phyloP scores from a whole-genome alignment of 2,797 vertebrate species.

The Tolypeutes matacus region DNA sequence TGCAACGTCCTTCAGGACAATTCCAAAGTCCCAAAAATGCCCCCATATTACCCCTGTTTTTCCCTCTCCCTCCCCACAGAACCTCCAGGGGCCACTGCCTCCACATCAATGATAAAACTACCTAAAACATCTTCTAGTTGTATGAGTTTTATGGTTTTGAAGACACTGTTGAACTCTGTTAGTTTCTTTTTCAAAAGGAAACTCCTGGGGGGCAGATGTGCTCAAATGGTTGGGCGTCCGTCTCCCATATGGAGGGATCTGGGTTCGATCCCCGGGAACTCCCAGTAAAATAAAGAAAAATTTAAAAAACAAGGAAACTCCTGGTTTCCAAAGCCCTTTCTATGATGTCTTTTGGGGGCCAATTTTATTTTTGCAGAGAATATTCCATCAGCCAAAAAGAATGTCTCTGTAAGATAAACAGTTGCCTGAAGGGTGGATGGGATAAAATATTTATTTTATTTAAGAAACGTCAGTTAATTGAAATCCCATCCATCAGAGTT shows the following conservation, averaged over 20 bases:
- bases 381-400: constrained; percentile 34
- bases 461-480: constrained; percentile 77
- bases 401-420: constrained; percentile 65
- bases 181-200: neutral
- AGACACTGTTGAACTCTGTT: neutral
- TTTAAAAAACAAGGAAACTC: neutral
- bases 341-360: neutral
- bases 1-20: no score
- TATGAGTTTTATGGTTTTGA: neutral
- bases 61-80: no score
- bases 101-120: neutral
- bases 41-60: no score
- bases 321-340: neutral
- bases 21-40: no score
- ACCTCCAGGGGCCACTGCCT: no score
- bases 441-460: constrained; percentile 69
- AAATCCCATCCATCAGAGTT: constrained; percentile 75
- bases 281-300: no score
- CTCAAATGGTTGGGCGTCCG: no score
- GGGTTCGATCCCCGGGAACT: no score
- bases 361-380: constrained; percentile 39
- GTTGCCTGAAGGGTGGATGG: constrained; percentile 53
- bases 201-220: no score
- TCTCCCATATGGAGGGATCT: no score
- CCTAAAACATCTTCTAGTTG: neutral